Base-by-base conservation (phyloP, 1,140 invertebrate species). In the Rhysida immarginata region DNA sequence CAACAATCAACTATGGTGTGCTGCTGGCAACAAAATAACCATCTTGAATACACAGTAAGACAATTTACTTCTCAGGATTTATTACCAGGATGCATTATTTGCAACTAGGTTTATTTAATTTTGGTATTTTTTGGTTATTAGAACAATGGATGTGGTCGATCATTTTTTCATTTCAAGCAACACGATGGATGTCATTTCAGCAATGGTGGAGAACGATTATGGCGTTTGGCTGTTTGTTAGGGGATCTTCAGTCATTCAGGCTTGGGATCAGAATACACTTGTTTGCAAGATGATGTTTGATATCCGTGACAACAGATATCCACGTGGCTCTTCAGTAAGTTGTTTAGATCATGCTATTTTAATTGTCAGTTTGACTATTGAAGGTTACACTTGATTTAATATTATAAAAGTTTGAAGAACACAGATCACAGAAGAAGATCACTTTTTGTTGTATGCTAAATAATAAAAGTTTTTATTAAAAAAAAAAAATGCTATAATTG, bases 231-330 rank as follows among this genome's bases (percentile, higher is more conserved):
- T 77, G 26, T 66, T 71, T 11, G 66, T 76, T 8, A 63, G 73
- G 21, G 74, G 75, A 35, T 75, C 74, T 0, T 73, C 72, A 3
- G 65, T 75, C 13, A 52, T 77, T 48, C 75, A 77, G 61, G 61
- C 77, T n/a, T 77, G 76, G 73, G 69, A 73, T 57, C 64, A 66
- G 1, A 58, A 64, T n/a, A 62, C 56, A 0, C 58, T 73, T 2
- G 66, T 67, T 41, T 77, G 75, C 60, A 67, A 68, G 57, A 66
- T 77, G 60, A 60, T 76, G 42, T 77, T 71, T 59, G 76, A 77
- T 60, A 70, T 74, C 2, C 61, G 66, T 11, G 69, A 69, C 53
- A 71, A 74, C 53, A 61, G 62, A 58, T 70, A 68, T 59, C 68
- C 73, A 58, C 64, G n/a, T n/a, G n/a, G n/a, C n/a, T n/a, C n/a